phyloP scores from a whole-genome alignment of 2,113 vertebrate species.

The Rhynchopsitta pachyrhyncha region DNA sequence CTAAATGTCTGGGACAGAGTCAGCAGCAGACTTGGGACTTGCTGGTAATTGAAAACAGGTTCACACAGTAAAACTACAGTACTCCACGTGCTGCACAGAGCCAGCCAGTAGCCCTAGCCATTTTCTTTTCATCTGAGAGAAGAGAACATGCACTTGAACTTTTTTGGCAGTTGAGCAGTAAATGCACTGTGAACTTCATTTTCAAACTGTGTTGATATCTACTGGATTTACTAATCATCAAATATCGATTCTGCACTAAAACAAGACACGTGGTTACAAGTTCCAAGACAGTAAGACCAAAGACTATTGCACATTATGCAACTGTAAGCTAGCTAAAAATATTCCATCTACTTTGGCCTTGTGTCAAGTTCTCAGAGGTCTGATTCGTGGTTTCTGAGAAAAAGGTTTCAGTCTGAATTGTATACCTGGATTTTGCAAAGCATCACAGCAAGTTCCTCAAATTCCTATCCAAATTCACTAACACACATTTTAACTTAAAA shows the following conservation, averaged over 20 bases:
- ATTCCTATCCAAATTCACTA: slow-evolving; percentile 6
- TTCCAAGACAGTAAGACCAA: slow-evolving; percentile 39
- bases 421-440: slow-evolving; percentile 18
- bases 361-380: not conserved
- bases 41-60: slow-evolving; percentile 61
- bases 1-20: not conserved
- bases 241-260: not conserved
- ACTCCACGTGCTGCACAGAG: slow-evolving; percentile 2
- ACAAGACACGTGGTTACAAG: not conserved
- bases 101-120: slow-evolving; percentile 39
- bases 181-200: slow-evolving; percentile 16
- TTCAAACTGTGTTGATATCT: slow-evolving; percentile 29
- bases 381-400: slow-evolving; percentile 10
- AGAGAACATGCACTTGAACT: not conserved
- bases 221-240: slow-evolving; percentile 49
- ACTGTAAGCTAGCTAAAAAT: not conserved
- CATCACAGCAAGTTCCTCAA: not conserved
- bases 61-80: slow-evolving; percentile 39
- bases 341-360: not conserved
- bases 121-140: slow-evolving; percentile 27
- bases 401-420: not conserved
- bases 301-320: not conserved
- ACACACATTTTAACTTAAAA: not conserved
- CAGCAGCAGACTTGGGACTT: slow-evolving; percentile 13
- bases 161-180: not conserved